Conservation (phyloP, 2,888 invertebrate species). For the Tetropium fuscum region DNA sequence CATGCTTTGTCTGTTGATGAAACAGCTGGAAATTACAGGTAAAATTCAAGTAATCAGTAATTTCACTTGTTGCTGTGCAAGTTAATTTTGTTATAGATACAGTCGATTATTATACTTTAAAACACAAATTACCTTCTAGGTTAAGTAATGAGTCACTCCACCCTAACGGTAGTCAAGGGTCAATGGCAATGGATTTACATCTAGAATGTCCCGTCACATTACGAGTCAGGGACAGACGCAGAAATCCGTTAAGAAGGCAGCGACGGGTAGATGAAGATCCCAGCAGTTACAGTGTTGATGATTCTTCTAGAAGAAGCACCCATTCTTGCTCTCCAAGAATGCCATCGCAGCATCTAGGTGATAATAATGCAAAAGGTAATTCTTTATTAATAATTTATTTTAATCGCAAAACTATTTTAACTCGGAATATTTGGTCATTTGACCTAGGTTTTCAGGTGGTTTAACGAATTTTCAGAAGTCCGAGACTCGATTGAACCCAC, state of each 20-base stretch:
- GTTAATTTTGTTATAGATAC: too few relatives aligned
- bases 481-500: too few relatives aligned
- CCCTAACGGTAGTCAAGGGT: conserved; percentile 75
- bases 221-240: conserved; percentile 71
- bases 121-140: conserved; percentile 39
- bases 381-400: too few relatives aligned
- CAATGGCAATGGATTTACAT: conserved; percentile 83
- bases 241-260: conserved; percentile 82
- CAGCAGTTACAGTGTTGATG: conserved; percentile 59
- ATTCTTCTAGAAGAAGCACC: conserved; percentile 56
- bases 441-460: too few relatives aligned
- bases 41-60: conserved; percentile 3
- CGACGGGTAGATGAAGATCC: conserved; percentile 80
- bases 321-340: conserved; percentile 62
- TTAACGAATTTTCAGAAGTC: too few relatives aligned
- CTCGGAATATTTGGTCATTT: too few relatives aligned
- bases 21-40: conserved; percentile 66
- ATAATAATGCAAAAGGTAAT: conserved; percentile 45
- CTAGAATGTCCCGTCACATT: conserved; percentile 72
- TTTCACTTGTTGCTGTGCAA: not conserved
- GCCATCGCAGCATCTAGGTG: conserved; percentile 47
- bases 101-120: not conserved
- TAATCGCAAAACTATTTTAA: too few relatives aligned
- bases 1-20: conserved; percentile 89
- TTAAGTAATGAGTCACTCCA: conserved; percentile 69